phyloP scores from a whole-genome alignment of 2,113 vertebrate genomes.

The Muntiacus reevesi region DNA sequence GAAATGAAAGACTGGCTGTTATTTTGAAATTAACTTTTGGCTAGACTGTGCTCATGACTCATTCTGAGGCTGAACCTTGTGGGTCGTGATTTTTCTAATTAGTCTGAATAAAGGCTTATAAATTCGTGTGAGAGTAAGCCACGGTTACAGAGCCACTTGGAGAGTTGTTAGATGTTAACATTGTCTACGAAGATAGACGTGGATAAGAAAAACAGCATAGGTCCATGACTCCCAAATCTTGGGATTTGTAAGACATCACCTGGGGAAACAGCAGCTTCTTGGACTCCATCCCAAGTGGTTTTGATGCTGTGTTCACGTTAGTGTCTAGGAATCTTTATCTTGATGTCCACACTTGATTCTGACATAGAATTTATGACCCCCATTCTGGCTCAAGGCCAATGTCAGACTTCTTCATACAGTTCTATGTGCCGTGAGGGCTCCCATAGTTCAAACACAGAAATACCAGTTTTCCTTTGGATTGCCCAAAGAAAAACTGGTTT shows the following conservation, averaged over 20 bases:
- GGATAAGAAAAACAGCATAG: neutral
- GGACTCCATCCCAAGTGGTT: neutral
- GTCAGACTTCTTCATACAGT: neutral
- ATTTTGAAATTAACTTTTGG: neutral
- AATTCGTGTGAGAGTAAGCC: neutral
- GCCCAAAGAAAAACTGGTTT: neutral
- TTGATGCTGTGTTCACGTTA: neutral
- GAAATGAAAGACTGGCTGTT: neutral
- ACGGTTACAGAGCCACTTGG: neutral
- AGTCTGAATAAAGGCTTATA: neutral
- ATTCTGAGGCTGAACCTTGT: neutral
- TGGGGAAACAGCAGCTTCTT: neutral
- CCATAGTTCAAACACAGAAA: neutral
- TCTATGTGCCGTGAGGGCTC: neutral
- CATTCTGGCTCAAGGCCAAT: neutral
- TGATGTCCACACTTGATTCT: neutral
- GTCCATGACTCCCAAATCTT: neutral
- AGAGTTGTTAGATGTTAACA: neutral
- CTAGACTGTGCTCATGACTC: neutral
- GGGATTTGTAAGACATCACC: neutral
- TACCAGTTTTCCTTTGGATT: neutral
- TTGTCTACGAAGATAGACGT: neutral
- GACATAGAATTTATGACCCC: neutral
- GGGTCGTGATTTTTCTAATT: neutral
- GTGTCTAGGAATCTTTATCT: neutral